Percentiles rank a stretch among this genome's conserved stretches.
These are phyloP conservation scores for Pheosia tremula DNA, from an alignment of 2,888 invertebrate genomes.

Conservation along the genomic window DNA sequence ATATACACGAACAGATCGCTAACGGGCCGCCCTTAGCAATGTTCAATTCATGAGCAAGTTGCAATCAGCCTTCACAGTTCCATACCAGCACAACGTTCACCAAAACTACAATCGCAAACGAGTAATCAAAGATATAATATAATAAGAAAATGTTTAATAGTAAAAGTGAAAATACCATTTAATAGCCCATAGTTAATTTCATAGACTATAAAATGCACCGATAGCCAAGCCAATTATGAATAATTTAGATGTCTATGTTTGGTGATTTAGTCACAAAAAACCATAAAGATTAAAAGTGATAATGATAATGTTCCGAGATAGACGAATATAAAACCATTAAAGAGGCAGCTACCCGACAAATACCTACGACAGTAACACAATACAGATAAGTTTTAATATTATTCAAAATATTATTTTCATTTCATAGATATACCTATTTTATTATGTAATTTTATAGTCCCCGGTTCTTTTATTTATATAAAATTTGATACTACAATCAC, in stretches of 20 bases:
- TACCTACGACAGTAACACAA: slow-evolving; percentile 29
- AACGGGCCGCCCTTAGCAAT: slow-evolving; percentile 3
- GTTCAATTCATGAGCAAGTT: slow-evolving; percentile 52
- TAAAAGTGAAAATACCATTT: slow-evolving; percentile 22
- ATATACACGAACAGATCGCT: slow-evolving; percentile 24
- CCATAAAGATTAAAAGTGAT: slow-evolving; percentile 3
- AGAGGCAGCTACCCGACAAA: slow-evolving; percentile 37
- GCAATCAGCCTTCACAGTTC: slow-evolving; percentile 55
- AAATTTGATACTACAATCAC: slow-evolving; percentile 48
- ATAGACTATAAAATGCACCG: slow-evolving; percentile 9
- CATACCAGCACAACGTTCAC: slow-evolving; percentile 15
- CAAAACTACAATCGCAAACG: slow-evolving; percentile 10
- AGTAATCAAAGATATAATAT: slow-evolving; percentile 9
- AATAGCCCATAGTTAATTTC: slow-evolving; percentile 4
- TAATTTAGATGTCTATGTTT: slow-evolving; percentile 15
- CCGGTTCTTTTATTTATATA: slow-evolving; percentile 36
- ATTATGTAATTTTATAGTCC: slow-evolving; percentile 20
- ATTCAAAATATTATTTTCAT: slow-evolving; percentile 41
- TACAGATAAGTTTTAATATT: slow-evolving; percentile 28
- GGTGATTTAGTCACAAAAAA: background rate
- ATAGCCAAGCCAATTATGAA: slow-evolving; percentile 19
- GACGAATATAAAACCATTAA: slow-evolving; percentile 18
- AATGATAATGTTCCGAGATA: slow-evolving; percentile 16
- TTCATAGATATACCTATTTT: slow-evolving; percentile 25
- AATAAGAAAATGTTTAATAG: background rate